phyloP scores from a whole-genome alignment of 2,888 invertebrate species.

The Philhelius pedissequus region DNA sequence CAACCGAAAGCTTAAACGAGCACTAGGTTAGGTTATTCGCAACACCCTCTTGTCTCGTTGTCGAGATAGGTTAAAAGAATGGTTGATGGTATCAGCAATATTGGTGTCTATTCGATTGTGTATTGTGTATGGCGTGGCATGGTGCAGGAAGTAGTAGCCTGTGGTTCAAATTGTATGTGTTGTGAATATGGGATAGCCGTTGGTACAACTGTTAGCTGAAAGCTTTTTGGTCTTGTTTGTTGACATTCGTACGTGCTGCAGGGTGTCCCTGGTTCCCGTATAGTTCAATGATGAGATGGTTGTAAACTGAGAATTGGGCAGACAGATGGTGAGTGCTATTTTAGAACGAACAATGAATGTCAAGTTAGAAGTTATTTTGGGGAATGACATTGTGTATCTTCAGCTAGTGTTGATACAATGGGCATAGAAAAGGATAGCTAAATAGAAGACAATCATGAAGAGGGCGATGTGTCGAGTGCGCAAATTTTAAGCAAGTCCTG shows the following conservation, averaged over 20 bases:
- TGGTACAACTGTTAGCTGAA: slow-evolving; percentile 24
- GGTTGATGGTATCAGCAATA: slow-evolving; percentile 30
- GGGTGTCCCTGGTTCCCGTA: neutral
- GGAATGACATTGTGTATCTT: slow-evolving; percentile 5
- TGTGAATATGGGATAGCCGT: neutral
- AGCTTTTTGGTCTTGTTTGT: slow-evolving; percentile 5
- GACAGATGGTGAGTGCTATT: slow-evolving; percentile 15
- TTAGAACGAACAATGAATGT: slow-evolving; percentile 18
- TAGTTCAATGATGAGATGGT: slow-evolving; percentile 12
- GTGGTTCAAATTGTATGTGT: slow-evolving; percentile 45
- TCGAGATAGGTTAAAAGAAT: neutral
- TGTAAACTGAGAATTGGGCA: neutral
- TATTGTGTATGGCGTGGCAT: too few relatives aligned
- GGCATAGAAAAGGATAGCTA: neutral
- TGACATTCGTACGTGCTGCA: slow-evolving; percentile 29
- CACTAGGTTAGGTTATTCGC: neutral
- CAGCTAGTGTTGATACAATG: neutral
- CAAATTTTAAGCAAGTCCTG: neutral
- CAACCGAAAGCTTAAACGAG: slow-evolving; percentile 20
- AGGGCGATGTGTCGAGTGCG: neutral
- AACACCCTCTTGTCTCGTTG: too few relatives aligned
- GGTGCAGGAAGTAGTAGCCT: slow-evolving; percentile 45
- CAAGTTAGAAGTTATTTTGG: slow-evolving; percentile 3
- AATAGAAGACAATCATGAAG: neutral
- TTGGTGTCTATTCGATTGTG: slow-evolving; percentile 53